phyloP scores from a whole-genome alignment of 92 coral and sea anemone genomes.

The Phenganax subtilis region DNA sequence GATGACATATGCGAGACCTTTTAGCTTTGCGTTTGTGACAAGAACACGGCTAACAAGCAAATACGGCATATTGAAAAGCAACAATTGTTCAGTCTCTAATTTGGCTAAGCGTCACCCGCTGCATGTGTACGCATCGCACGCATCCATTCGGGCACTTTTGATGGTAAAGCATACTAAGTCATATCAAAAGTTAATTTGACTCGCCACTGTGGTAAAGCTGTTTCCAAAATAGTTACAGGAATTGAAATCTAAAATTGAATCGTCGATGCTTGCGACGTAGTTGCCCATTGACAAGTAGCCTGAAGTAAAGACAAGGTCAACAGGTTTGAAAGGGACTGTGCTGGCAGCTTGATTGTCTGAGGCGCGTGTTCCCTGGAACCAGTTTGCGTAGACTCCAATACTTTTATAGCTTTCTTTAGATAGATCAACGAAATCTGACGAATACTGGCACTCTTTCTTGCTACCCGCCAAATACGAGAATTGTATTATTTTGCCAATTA shows the following conservation, averaged over 20 bases:
- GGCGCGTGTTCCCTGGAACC: neutral
- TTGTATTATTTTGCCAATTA: conserved; percentile 11
- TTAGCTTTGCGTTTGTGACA: too few relatives aligned
- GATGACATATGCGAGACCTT: too few relatives aligned
- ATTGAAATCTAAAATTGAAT: conserved; percentile 12
- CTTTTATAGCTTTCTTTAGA: neutral
- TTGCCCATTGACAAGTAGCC: conserved; percentile 11
- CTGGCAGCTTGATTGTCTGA: neutral
- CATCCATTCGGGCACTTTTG: too few relatives aligned
- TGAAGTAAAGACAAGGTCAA: conserved; percentile 23
- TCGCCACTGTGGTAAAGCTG: conserved; percentile 26
- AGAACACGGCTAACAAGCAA: too few relatives aligned
- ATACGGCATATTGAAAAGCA: too few relatives aligned
- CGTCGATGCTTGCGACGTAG: conserved; percentile 26
- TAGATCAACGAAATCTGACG: neutral
- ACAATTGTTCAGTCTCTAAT: too few relatives aligned
- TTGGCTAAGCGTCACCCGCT: neutral
- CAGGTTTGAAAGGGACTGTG: conserved; percentile 4
- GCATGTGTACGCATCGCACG: neutral
- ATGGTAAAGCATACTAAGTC: neutral
- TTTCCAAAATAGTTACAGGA: conserved; percentile 25
- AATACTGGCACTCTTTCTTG: conserved; percentile 6
- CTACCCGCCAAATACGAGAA: conserved; percentile 12
- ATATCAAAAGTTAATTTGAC: conserved; percentile 27
- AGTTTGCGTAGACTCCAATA: neutral